Evolutionary conservation across 2,888 invertebrate species (phyloP).

Genomic region (Papilio elwesi): DNA sequence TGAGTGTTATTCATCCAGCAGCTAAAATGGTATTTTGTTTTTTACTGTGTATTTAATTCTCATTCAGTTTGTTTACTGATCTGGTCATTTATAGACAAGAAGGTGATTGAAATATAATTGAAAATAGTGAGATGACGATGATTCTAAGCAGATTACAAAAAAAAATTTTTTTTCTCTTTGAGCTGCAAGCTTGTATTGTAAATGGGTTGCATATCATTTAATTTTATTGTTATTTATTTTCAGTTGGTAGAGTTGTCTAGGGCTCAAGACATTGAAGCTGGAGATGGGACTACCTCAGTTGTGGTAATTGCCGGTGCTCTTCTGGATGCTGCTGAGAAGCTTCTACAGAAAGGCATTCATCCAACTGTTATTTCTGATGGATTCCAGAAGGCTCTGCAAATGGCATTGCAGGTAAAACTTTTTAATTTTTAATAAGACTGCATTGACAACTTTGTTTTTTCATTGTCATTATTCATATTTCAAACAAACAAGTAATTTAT

Average conservation of each 20-base stretch:
- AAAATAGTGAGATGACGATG: neutral
- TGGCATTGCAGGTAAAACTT: slow-evolving; percentile 85
- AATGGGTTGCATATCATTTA: neutral
- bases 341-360: slow-evolving; percentile 97
- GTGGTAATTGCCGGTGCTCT: slow-evolving; percentile 98
- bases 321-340: slow-evolving; percentile 96
- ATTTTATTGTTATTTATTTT: slow-evolving; percentile 49
- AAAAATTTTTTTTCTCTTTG: neutral
- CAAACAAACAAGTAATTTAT: too few species aligned
- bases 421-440: slow-evolving; percentile 17
- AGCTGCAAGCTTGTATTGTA: too few species aligned
- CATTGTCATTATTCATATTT: too few species aligned
- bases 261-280: slow-evolving; percentile 99
- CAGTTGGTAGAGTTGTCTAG: slow-evolving; percentile 98
- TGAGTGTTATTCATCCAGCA: slow-evolving; percentile 99
- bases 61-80: neutral
- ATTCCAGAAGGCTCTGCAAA: slow-evolving; percentile 93
- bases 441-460: slow-evolving; percentile 41
- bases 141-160: too few species aligned
- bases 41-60: neutral
- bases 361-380: slow-evolving; percentile 99
- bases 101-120: neutral
- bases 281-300: slow-evolving; percentile 99
- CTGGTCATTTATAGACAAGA: neutral
- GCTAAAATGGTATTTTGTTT: slow-evolving; percentile 95